Conservation (phyloP, 1,140 invertebrate species). For the Solen grandis region DNA sequence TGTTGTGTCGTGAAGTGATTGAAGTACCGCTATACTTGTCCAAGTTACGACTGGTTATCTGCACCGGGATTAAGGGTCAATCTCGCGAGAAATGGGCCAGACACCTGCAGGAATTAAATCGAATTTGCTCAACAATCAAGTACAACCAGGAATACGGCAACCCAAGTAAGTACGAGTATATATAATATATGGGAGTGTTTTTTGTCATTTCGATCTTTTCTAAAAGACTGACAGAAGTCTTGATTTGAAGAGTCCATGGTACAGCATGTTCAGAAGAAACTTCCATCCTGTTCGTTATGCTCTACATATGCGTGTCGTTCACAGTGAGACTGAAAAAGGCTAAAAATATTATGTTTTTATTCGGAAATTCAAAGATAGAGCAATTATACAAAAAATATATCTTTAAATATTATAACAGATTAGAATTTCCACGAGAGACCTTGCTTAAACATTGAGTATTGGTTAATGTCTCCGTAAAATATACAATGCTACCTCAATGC, state of each 20-base stretch:
- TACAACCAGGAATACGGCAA: constrained; percentile 40
- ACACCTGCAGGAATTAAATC: constrained; percentile 32
- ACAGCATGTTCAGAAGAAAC: background rate
- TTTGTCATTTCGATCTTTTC: too few species aligned
- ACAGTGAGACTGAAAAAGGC: background rate
- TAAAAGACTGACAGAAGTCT: background rate
- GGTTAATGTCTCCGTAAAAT: too few species aligned
- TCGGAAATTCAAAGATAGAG: too few species aligned
- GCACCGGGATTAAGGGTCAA: constrained; percentile 21
- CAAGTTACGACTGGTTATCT: background rate
- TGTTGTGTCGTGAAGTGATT: constrained; percentile 16
- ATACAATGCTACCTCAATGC: too few species aligned
- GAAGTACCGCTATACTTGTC: constrained; percentile 43
- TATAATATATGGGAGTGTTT: background rate
- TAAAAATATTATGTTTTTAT: too few species aligned
- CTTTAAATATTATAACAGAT: too few species aligned
- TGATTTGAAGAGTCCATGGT: too few species aligned
- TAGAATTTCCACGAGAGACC: too few species aligned
- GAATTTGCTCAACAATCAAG: background rate
- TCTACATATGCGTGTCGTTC: background rate
- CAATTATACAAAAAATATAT: too few species aligned
- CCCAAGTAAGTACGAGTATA: background rate
- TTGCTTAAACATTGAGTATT: too few species aligned
- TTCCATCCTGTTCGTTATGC: background rate
- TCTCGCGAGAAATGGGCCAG: constrained; percentile 1